phyloP scores from a whole-genome alignment of 2,113 vertebrate genomes.

The Melanerpes aurifrons region DNA sequence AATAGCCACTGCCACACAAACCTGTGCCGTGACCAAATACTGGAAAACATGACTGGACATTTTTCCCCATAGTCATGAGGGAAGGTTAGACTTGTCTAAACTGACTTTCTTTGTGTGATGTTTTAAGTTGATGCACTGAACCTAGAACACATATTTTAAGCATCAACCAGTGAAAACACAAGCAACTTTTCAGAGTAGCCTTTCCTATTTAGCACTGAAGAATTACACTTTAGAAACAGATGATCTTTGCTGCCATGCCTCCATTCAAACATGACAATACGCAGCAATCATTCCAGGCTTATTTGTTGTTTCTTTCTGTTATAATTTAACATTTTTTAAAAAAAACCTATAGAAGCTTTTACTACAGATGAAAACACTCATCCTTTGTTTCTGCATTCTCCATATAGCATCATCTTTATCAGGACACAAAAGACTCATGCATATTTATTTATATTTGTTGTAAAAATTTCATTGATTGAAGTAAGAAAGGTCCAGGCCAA shows the following conservation, averaged over 20 bases:
- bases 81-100: not conserved
- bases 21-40: not conserved
- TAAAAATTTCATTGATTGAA: not conserved
- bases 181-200: not conserved
- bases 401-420: not conserved
- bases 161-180: not conserved
- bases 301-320: not conserved
- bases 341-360: not conserved
- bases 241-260: not conserved
- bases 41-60: not conserved
- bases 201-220: not conserved
- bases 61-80: not conserved
- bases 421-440: not conserved
- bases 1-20: not conserved
- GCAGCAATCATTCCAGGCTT: not conserved
- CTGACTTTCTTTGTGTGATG: not conserved
- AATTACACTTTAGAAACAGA: not conserved
- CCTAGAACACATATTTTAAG: not conserved
- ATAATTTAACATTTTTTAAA: not conserved
- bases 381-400: not conserved
- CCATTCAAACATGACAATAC: not conserved
- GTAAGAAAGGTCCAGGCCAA: not conserved
- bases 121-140: not conserved
- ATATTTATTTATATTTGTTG: constrained; percentile 1
- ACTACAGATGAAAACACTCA: not conserved